phyloP scores from a whole-genome alignment of 2,113 vertebrate species.

The Dissostichus mawsoni region DNA sequence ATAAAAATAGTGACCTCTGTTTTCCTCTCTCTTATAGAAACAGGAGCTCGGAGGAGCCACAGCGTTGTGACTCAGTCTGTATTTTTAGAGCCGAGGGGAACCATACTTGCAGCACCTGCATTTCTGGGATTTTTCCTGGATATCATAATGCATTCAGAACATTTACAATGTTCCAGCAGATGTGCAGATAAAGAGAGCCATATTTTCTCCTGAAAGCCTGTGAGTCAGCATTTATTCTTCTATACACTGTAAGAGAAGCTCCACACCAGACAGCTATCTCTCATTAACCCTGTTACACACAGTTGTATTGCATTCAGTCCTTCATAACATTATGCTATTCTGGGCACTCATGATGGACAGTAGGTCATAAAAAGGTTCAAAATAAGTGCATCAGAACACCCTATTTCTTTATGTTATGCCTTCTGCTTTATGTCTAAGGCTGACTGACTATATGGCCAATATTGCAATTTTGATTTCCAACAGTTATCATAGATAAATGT shows the following conservation, averaged over 20 bases:
- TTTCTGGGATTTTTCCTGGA: slow-evolving; percentile 38
- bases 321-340: slow-evolving; percentile 23
- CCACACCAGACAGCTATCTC: not conserved
- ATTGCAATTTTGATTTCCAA: too few species aligned
- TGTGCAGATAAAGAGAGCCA: slow-evolving; percentile 6
- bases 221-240: slow-evolving; percentile 5
- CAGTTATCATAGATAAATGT: too few species aligned
- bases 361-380: not conserved
- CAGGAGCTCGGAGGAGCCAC: slow-evolving; percentile 30
- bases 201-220: not conserved
- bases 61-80: slow-evolving; percentile 45
- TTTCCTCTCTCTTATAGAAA: slow-evolving; percentile 57
- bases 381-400: too few species aligned
- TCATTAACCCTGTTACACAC: too few species aligned
- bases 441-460: too few species aligned
- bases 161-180: slow-evolving; percentile 24
- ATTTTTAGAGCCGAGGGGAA: slow-evolving; percentile 62
- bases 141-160: slow-evolving; percentile 9
- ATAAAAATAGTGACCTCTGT: slow-evolving; percentile 68
- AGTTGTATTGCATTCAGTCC: slow-evolving; percentile 1
- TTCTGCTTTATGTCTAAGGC: too few species aligned
- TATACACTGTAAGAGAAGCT: not conserved
- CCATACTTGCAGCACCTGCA: slow-evolving; percentile 32
- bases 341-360: slow-evolving; percentile 1
- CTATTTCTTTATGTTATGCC: too few species aligned